Evolutionary conservation across 2,888 invertebrate species (phyloP).

Genomic region (Hypselothyrea guttata): DNA sequence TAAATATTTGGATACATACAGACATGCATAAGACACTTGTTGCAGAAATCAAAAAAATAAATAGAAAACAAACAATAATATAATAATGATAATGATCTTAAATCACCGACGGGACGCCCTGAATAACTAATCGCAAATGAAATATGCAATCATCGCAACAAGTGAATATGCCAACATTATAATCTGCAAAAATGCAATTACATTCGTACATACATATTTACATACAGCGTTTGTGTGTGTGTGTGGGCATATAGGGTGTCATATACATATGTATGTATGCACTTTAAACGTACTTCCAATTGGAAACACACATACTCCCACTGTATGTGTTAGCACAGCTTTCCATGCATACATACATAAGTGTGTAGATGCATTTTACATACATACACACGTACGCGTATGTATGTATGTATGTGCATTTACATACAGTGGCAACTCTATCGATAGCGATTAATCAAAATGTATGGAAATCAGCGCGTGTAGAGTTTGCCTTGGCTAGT

Average conservation of each 20-base stretch:
- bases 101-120: conserved; percentile 31
- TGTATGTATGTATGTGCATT: neutral
- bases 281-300: neutral
- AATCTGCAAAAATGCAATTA: conserved; percentile 2
- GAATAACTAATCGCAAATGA: conserved; percentile 36
- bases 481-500: too few relatives aligned
- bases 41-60: conserved; percentile 4
- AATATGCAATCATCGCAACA: conserved; percentile 28
- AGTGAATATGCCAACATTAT: conserved; percentile 34
- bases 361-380: conserved; percentile 12
- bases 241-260: neutral
- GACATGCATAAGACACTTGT: neutral
- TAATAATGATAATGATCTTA: conserved; percentile 10
- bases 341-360: neutral
- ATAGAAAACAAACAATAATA: conserved; percentile 8
- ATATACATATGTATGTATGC: conserved; percentile 7
- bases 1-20: neutral
- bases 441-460: neutral
- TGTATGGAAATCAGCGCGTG: neutral
- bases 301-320: neutral
- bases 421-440: neutral
- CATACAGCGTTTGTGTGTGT: too few relatives aligned
- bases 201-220: neutral
- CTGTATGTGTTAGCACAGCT: conserved; percentile 3
- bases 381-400: neutral